phyloP scores from a whole-genome alignment of 2,797 vertebrate species.

The Hydrocynus forskahlii region DNA sequence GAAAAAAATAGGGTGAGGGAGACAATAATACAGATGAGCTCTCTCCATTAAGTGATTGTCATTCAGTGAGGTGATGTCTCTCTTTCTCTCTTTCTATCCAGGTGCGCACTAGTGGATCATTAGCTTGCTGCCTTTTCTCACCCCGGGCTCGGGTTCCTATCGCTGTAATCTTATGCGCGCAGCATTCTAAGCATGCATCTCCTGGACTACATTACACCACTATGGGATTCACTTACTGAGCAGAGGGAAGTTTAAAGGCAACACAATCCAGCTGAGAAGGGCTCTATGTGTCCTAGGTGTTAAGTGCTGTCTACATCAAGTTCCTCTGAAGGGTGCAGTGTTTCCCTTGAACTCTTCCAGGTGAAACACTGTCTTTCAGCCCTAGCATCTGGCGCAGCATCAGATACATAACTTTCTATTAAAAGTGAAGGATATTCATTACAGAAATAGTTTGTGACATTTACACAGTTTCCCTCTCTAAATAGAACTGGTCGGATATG shows the following conservation, averaged over 20 bases:
- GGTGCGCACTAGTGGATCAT: conserved; percentile 21
- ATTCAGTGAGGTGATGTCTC: conserved; percentile 50
- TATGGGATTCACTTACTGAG: conserved; percentile 30
- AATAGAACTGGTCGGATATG: too few species aligned
- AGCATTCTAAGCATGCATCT: conserved; percentile 13
- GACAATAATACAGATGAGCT: conserved; percentile 63
- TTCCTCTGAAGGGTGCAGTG: conserved; percentile 10
- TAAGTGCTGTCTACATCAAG: conserved; percentile 22
- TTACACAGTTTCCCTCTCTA: too few species aligned
- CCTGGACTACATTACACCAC: conserved; percentile 28
- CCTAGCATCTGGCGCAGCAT: neutral
- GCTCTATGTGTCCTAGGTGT: conserved; percentile 2
- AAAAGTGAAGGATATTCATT: neutral
- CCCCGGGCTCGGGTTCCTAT: conserved; percentile 24
- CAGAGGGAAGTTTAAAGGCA: conserved; percentile 15
- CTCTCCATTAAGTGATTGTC: conserved; percentile 58
- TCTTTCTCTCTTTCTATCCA: neutral
- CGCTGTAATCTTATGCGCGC: conserved; percentile 18
- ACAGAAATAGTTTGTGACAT: neutral
- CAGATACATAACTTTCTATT: neutral
- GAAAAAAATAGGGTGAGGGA: neutral
- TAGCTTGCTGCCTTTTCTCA: conserved; percentile 28
- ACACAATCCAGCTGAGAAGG: neutral
- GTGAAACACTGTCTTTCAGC: conserved; percentile 37
- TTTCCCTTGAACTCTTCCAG: conserved; percentile 9